These are phyloP conservation scores for Dendroctonus ponderosae DNA, from an alignment of 1,140 invertebrate genomes.

Conservation along the genomic window DNA sequence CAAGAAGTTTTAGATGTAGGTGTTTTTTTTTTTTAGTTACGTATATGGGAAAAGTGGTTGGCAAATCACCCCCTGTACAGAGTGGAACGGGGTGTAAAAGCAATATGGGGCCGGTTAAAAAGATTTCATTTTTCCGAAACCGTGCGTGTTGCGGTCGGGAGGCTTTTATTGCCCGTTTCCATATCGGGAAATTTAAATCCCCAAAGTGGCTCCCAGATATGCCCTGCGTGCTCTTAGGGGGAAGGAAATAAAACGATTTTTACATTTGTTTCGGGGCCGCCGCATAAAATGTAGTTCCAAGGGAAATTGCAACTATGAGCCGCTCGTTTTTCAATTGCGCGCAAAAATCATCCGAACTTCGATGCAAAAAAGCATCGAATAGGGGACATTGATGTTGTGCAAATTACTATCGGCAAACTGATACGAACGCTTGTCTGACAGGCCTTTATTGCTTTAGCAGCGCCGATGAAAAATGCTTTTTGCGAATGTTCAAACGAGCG, in stretches of 20 bases:
- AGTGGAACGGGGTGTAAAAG: constrained; percentile 28
- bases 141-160: constrained; percentile 46
- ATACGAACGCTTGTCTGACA: constrained; percentile 26
- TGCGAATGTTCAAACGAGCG: background rate
- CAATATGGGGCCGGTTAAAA: constrained; percentile 42
- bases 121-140: constrained; percentile 49
- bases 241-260: constrained; percentile 30
- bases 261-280: constrained; percentile 6
- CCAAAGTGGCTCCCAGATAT: constrained; percentile 34
- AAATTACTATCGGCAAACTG: constrained; percentile 32
- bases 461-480: constrained; percentile 21
- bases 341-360: constrained; percentile 21
- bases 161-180: constrained; percentile 44
- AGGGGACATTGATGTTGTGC: constrained; percentile 30
- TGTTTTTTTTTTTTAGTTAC: too few species aligned
- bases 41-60: background rate
- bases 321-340: too few species aligned
- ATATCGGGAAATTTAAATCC: constrained; percentile 40
- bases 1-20: too few species aligned
- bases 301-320: too few species aligned
- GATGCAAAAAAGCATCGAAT: constrained; percentile 24
- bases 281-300: too few species aligned
- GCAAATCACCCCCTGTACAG: constrained; percentile 8
- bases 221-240: constrained; percentile 10
- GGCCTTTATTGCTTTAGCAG: constrained; percentile 23